Conservation (phyloP, 2,113 vertebrate species). For the Neofelis nebulosa region DNA sequence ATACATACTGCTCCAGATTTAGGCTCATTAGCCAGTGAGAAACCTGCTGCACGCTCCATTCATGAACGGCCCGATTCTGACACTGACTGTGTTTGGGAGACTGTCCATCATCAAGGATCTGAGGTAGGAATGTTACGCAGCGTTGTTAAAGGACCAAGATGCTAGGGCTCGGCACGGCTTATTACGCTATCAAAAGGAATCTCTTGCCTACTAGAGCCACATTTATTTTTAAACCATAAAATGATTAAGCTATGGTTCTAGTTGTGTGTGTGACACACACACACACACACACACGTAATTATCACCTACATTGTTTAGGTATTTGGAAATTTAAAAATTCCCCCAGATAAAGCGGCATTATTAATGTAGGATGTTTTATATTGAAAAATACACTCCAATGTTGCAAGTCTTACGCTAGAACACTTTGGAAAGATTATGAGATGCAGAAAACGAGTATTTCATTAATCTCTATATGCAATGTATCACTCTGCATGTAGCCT, state of each 20-base stretch:
- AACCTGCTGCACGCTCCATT: slow-evolving; percentile 96
- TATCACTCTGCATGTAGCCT: not conserved
- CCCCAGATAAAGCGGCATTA: slow-evolving; percentile 14
- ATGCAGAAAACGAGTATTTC: slow-evolving; percentile 27
- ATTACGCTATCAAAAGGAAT: not conserved
- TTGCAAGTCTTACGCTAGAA: slow-evolving; percentile 12
- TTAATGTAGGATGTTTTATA: not conserved
- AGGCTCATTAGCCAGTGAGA: slow-evolving; percentile 94
- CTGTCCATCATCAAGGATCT: slow-evolving; percentile 95
- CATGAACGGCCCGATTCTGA: slow-evolving; percentile 89
- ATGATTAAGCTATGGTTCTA: slow-evolving; percentile 14
- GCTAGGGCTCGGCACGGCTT: not conserved
- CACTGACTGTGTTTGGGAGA: slow-evolving; percentile 90
- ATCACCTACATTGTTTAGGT: not conserved
- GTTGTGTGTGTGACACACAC: not conserved
- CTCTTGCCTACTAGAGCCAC: slow-evolving; percentile 9
- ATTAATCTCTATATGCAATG: slow-evolving; percentile 1
- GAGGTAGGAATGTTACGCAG: slow-evolving; percentile 64
- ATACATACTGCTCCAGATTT: slow-evolving; percentile 93
- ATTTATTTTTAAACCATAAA: not conserved
- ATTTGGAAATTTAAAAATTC: slow-evolving; percentile 20
- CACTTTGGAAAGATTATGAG: not conserved
- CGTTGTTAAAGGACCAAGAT: slow-evolving; percentile 43
- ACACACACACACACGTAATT: not conserved
- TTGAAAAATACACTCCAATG: not conserved